A percentile compares a stretch with the other conserved stretches of the same genome.
These are phyloP conservation scores for Suncus etruscus DNA, from an alignment of 2,113 vertebrate genomes.

Conservation along the genomic window DNA sequence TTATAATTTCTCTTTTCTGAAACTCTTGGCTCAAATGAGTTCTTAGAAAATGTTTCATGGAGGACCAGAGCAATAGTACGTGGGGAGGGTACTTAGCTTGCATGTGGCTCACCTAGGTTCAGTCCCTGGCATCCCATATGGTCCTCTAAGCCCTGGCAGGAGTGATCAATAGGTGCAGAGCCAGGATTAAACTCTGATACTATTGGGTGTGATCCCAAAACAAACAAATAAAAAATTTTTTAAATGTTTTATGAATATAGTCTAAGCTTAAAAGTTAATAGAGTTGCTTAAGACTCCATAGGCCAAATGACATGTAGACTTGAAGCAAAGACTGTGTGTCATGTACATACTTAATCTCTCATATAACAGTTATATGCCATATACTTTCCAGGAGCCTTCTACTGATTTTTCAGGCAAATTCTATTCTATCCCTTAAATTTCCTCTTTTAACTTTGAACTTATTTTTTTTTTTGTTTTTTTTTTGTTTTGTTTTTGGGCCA, in stretches of 20 bases:
- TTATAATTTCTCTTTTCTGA: constrained; percentile 2
- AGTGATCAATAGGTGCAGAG: no score
- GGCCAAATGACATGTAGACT: not conserved
- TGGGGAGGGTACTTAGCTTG: no score
- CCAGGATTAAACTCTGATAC: no score
- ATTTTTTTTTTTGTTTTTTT: no score
- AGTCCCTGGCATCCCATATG: no score
- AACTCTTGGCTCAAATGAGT: not conserved
- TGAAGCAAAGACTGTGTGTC: not conserved
- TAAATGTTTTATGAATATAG: not conserved
- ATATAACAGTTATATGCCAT: not conserved
- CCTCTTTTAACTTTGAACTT: not conserved
- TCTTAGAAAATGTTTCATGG: no score
- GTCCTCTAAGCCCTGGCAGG: no score
- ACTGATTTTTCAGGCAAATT: not conserved
- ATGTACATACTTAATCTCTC: no score
- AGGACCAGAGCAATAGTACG: not conserved
- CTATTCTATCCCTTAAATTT: not conserved
- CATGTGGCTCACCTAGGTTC: no score
- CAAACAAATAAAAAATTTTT: not conserved
- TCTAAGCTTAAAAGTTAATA: not conserved
- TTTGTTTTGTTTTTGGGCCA: no score
- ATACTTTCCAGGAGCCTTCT: not conserved
- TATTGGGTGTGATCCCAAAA: no score
- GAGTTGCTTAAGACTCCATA: not conserved